Percentiles rank a stretch among this genome's conserved stretches.
Evolutionary conservation across 2,888 invertebrate species (phyloP).

Genomic region (Sisyra terminalis): DNA sequence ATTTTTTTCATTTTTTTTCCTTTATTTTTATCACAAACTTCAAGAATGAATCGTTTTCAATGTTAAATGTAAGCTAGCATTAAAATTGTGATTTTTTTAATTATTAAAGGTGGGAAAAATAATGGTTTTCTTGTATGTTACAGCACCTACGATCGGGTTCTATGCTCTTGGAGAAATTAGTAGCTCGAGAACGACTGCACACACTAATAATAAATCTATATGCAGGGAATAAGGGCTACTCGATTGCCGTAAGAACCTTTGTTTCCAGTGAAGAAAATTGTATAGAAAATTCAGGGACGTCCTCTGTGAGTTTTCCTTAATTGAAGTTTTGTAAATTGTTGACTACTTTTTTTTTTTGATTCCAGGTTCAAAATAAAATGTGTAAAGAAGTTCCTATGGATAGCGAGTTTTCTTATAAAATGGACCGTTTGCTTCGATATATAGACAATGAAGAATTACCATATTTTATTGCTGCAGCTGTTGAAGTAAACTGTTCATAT

Average conservation of each 20-base stretch:
- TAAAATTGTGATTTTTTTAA: too few species aligned
- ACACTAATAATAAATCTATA: slow-evolving; percentile 82
- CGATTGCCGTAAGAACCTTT: slow-evolving; percentile 26
- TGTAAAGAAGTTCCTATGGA: background rate
- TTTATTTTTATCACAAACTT: slow-evolving; percentile 16
- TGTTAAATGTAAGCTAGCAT: too few species aligned
- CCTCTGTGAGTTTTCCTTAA: slow-evolving; percentile 17
- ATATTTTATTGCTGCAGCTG: slow-evolving; percentile 64
- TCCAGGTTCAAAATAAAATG: slow-evolving; percentile 2
- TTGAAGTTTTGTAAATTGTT: background rate
- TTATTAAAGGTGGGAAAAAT: too few species aligned
- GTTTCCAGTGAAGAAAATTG: background rate
- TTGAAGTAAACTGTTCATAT: slow-evolving; percentile 69
- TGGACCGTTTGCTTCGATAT: slow-evolving; percentile 71
- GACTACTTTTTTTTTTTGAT: background rate
- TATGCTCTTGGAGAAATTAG: slow-evolving; percentile 67
- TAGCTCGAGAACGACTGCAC: slow-evolving; percentile 71
- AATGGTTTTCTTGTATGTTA: too few species aligned
- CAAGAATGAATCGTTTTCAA: background rate
- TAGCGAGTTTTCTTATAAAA: slow-evolving; percentile 51
- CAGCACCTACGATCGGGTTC: slow-evolving; percentile 46
- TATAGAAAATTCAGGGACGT: slow-evolving; percentile 13
- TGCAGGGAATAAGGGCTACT: slow-evolving; percentile 84
- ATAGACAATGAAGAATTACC: slow-evolving; percentile 86
- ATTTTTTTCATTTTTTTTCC: slow-evolving; percentile 1